These are phyloP conservation scores for Pygocentrus nattereri DNA, from an alignment of 2,797 vertebrate genomes.

Conservation along the genomic window DNA sequence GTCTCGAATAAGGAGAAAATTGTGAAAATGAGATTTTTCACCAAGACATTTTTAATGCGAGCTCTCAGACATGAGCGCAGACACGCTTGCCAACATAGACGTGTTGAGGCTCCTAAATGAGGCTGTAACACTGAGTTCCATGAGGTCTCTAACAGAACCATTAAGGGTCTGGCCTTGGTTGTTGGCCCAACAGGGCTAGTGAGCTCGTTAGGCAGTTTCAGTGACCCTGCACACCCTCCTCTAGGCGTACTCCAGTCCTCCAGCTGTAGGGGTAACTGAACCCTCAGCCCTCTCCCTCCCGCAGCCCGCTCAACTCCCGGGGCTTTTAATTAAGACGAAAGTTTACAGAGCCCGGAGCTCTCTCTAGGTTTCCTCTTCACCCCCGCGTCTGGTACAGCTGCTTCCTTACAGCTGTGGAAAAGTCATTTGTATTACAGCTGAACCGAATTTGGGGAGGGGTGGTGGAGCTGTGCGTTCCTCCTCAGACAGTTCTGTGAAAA, in stretches of 20 bases:
- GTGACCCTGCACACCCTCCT: constrained; percentile 23
- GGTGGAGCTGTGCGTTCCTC: not conserved
- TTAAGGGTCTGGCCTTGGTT: not conserved
- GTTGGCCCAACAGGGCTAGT: not conserved
- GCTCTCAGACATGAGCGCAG: not conserved
- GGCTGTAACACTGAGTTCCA: not conserved
- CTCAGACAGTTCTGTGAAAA: not conserved
- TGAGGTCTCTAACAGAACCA: not conserved
- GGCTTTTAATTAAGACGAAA: constrained; percentile 48
- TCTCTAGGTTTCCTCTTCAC: constrained; percentile 11
- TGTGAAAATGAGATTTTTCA: not conserved
- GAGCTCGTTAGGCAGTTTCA: constrained; percentile 34
- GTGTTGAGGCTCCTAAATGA: not conserved
- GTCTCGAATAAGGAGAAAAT: no score
- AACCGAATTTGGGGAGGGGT: not conserved
- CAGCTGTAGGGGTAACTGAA: constrained; percentile 35
- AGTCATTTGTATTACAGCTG: no score
- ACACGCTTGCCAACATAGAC: not conserved
- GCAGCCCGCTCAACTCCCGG: not conserved
- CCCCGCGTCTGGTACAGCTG: constrained; percentile 21
- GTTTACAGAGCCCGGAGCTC: constrained; percentile 9
- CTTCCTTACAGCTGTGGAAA: not conserved
- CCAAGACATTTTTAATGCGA: not conserved
- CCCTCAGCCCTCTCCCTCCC: not conserved
- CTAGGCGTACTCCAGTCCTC: not conserved